Evolutionary conservation across 2,888 invertebrate genomes (phyloP), one percentile per base, ranked within the genome.

Genomic region (Aquatica leii): DNA sequence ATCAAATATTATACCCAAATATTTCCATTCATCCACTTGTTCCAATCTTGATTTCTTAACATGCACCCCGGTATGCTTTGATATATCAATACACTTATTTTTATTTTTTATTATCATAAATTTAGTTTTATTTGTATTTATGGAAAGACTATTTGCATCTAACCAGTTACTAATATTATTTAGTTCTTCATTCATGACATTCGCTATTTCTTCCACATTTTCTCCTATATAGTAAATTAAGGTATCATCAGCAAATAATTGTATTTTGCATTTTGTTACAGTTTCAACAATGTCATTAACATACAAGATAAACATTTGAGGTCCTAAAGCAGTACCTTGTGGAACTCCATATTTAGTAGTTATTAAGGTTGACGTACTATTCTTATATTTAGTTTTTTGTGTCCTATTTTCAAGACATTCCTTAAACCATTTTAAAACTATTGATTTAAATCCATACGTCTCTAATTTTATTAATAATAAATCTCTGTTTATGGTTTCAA

Each of bases 261-360:
- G n/a, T n/a, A n/a, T n/a, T 6, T 12, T 31, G 14, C 31, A 50
- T 14, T 12, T 21, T 15, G 6, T 31, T 20, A 50, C 31, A 12
- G 12, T n/a, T 15, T 50, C 31, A 48, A 50, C 50, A 31, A 50
- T 50, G 15, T 50, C 31, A 50, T 50, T n/a, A n/a, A n/a, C n/a
- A n/a, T n/a, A n/a, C n/a, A n/a, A n/a, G n/a, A n/a, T n/a, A n/a
- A n/a, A n/a, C 37, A 50, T n/a, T 6, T 31, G 24, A 31, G 50
- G 24, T 11, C 8, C 50, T 21, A 50, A 50, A 12, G 31, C 50
- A 2, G 50, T 31, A 9, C 15, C 50, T 31, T 50, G 50, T 24
- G 50, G 50, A 31, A 31, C 31, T 24, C 50, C 31, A 31, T 12
- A 50, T 31, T 14, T n/a, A 20, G 31, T 31, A 31, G 1, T 2